Base-by-base conservation (phyloP, 53 echinoderm and acorn worm species). In the Antedon mediterranea region DNA sequence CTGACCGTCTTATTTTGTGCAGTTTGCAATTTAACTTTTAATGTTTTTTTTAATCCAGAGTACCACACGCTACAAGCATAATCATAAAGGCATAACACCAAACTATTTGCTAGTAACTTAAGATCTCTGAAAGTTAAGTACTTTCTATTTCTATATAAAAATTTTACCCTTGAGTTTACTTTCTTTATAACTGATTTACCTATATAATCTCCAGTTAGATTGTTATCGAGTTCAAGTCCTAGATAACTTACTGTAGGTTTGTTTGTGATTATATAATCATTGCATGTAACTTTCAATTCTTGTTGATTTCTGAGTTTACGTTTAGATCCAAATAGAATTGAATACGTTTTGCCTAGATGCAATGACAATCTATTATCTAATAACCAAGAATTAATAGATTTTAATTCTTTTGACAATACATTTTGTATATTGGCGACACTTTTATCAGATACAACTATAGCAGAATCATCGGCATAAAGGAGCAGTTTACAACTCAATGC, bases 391-490 rank as follows among this genome's bases (percentile, higher is more conserved):
- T 76, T 33, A n/a, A 7, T 20, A 14, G 32, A 76, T 23, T 33
- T 34, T 33, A 31, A 33, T 76, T 76, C 34, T 33, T 76, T 76
- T 3, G 34, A 20, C 7, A 33, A 26, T 23, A 13, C n/a, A 4
- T 20, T 32, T 7, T 7, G 9, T 4, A 76, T 33, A 18, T 7
- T 13, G 11, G 13, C 26, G 26, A 28, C 23, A 33, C 34, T 34
- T 33, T 33, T 76, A 6, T n/a, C 32, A 14, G 76, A 76, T 26
- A 76, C 28, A 4, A 76, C 7, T 32, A 76, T 5, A 0, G 28
- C 76, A 32, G 9, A 14, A 23, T 76, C 76, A 31, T 76, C 76
- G 15, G 76, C 76, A 76, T 76, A 76, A 0, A 76, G 34, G 28
- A 76, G 4, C 0, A 33, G 26, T 76, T 76, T 76, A 33, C 76